Base-by-base conservation (phyloP, 37 sponge, comb jelly and placozoan species). In the Theonella swinhoei region DNA sequence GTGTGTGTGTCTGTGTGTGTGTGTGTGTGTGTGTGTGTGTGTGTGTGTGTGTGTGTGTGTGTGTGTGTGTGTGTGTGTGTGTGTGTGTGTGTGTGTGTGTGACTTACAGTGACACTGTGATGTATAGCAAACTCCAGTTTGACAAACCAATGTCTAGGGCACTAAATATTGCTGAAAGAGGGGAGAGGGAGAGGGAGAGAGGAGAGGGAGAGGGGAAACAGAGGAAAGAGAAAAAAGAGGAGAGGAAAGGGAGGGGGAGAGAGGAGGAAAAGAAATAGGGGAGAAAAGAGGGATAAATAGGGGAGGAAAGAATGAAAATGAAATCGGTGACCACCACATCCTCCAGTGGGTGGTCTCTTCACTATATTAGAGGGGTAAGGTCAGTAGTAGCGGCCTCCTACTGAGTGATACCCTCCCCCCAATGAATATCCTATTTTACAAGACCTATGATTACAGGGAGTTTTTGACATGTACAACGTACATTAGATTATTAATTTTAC, bases 71-170 rank as follows among this genome's bases (percentile, higher is more conserved):
- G 9, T 63, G 64, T 63, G 64, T 63, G 64, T 63, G 7, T 63
- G 64, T 28, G 9, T 9, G 64, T 7, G 9, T 63, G 7, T 9
- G 64, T 2, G 9, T 9, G 71, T 70, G 30, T 70, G 4, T 28
- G 11, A 94, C 96, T 86, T 63, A 95, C 97, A 98, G 83, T 32
- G 99, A 88, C 4, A 96, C 86, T 26, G 95, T 99, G 42, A 99
- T 99, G 86, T 80, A 99, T 66, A 94, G 65, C 9, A 99, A 78
- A 60, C 99, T 96, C 99, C 97, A 99, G 66, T 99, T 99, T 30
- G 97, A 96, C 30, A 99, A 83, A 0, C 95, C 99, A 39, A 99
- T 94, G 68, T 99, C 99, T 38, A 96, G 83, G 22, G 95, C 87
- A 68, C 96, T 92, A 38, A 92, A 64, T 0, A 96, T 39, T 42